Conservation (phyloP, 2,888 invertebrate genomes). For the Sarcophaga caerulescens region DNA sequence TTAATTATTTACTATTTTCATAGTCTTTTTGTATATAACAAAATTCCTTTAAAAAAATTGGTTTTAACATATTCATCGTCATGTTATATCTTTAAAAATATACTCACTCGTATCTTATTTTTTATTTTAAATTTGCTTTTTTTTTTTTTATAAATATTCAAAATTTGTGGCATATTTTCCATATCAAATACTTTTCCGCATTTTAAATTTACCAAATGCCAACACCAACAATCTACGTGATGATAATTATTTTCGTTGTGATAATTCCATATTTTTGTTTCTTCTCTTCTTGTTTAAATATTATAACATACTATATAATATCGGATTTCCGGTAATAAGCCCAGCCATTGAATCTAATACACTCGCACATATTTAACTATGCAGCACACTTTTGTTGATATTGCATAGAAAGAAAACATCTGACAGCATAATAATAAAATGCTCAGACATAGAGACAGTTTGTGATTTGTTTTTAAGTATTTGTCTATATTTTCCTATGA, state of each 20-base stretch:
- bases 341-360: constrained; percentile 60
- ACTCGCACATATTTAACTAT: neutral
- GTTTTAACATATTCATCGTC: too few relatives aligned
- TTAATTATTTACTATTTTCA: neutral
- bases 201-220: constrained; percentile 40
- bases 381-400: constrained; percentile 15
- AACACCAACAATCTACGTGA: constrained; percentile 55
- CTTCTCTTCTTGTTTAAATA: constrained; percentile 44
- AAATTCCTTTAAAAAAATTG: too few relatives aligned
- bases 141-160: neutral
- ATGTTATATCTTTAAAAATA: neutral
- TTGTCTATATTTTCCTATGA: constrained; percentile 27
- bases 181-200: constrained; percentile 51
- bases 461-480: constrained; percentile 46
- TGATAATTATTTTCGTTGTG: constrained; percentile 44
- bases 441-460: constrained; percentile 52
- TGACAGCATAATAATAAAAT: constrained; percentile 39
- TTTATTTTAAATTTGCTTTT: neutral
- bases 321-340: constrained; percentile 68
- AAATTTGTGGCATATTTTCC: constrained; percentile 12
- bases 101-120: neutral
- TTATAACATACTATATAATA: constrained; percentile 58
- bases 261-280: constrained; percentile 47
- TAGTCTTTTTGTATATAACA: too few relatives aligned
- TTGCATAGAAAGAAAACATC: constrained; percentile 23